Base-by-base conservation (phyloP, 2,888 invertebrate genomes). In the Cylindroiulus punctatus region DNA sequence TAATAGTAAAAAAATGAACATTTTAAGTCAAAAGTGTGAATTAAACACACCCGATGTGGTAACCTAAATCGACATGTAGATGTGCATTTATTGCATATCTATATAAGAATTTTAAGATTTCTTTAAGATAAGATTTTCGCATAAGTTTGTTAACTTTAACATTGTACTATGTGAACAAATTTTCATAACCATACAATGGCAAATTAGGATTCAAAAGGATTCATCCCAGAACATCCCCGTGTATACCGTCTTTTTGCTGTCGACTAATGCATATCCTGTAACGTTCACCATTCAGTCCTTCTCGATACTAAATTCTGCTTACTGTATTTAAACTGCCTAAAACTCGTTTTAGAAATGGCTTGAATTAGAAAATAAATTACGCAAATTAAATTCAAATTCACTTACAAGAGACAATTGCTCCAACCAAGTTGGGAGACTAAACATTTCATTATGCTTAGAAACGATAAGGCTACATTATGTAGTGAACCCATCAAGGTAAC, bases 61-160 rank as follows among this genome's bases (percentile, higher is more conserved):
- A 12, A 36, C 44, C 36, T 40, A 42, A 83, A 42, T 19, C 19
- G 42, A 83, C 83, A 83, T n/a, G 44, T 17, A 44, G 44, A 83
- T 83, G 42, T 83, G 83, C 44, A 44, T 83, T 83, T 83, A 83
- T 83, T 83, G 83, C 83, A 83, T 83, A 83, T 83, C 10, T 83
- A 83, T 83, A 36, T 22, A 83, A 36, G 40, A 40, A 42, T n/a
- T 83, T 83, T 36, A 42, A 42, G 44, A 83, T 83, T 36, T 83
- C 36, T 83, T 83, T 44, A 44, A 42, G n/a, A n/a, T n/a, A n/a
- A n/a, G n/a, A n/a, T n/a, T 83, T 83, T 83, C 83, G 40, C 26
- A 36, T 40, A 83, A 83, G 83, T 82, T 82, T 36, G 40, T 17
- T 22, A 83, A 42, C 57, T 57, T 57, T 65, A n/a, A 65, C 65